Conservation (phyloP, 2,888 invertebrate species). For the Synanthedon tipuliformis region DNA sequence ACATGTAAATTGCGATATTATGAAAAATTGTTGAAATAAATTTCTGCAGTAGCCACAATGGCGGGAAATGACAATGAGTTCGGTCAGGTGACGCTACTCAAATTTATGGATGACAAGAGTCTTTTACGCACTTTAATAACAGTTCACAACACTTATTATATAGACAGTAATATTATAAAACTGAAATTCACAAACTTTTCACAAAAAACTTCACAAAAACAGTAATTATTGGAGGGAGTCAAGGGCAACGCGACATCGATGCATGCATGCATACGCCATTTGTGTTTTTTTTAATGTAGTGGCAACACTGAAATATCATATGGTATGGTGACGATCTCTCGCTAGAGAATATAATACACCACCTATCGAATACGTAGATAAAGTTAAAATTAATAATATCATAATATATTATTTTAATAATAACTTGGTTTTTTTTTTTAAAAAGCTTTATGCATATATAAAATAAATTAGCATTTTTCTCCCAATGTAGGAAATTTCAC, state of each 20-base stretch:
- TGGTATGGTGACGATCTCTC: too few species aligned
- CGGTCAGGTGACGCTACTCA: slow-evolving; percentile 68
- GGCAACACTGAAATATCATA: too few species aligned
- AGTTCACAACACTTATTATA: neutral
- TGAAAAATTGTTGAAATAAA: slow-evolving; percentile 26
- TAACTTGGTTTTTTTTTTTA: too few species aligned
- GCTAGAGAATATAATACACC: too few species aligned
- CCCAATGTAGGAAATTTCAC: too few species aligned
- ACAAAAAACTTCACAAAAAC: slow-evolving; percentile 42
- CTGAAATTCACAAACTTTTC: slow-evolving; percentile 21
- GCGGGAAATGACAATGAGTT: slow-evolving; percentile 71
- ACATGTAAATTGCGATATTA: slow-evolving; percentile 31
- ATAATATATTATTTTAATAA: too few species aligned
- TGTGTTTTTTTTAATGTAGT: neutral
- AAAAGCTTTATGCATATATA: too few species aligned
- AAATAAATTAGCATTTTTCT: too few species aligned
- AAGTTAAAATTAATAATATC: too few species aligned
- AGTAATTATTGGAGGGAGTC: slow-evolving; percentile 53
- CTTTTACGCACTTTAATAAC: slow-evolving; percentile 15
- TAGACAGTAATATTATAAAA: slow-evolving; percentile 6
- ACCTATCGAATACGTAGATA: too few species aligned
- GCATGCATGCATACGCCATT: slow-evolving; percentile 24
- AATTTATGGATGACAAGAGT: slow-evolving; percentile 29
- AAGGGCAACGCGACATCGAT: slow-evolving; percentile 63
- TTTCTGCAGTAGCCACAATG: slow-evolving; percentile 62